A percentile compares a stretch with the other conserved stretches of the same genome.
Conservation (phyloP, 2,888 invertebrate genomes). For the Hemicrepidius hirtus region DNA sequence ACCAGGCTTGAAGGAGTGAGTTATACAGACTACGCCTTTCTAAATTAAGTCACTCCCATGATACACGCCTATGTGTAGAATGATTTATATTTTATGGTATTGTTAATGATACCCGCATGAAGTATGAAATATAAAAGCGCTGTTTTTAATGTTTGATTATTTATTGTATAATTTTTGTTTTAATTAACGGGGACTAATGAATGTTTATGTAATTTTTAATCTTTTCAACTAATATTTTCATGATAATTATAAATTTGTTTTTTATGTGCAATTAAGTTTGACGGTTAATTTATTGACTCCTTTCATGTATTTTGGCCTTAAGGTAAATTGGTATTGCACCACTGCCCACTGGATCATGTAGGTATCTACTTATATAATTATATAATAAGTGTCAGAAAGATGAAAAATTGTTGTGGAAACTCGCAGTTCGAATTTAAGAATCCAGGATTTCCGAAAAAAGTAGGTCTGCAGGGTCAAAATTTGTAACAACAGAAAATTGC, state of each 20-base stretch:
- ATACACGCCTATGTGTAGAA: slow-evolving; percentile 34
- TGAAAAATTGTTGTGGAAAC: too few relatives aligned
- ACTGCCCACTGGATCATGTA: neutral
- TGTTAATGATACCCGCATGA: slow-evolving; percentile 42
- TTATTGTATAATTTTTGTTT: slow-evolving; percentile 12
- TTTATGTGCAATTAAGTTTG: neutral
- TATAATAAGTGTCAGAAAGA: too few relatives aligned
- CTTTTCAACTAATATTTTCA: neutral
- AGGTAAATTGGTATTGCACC: neutral
- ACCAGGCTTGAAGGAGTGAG: slow-evolving; percentile 24
- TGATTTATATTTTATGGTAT: slow-evolving; percentile 53
- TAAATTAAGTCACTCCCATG: slow-evolving; percentile 24
- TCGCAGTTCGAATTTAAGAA: too few relatives aligned
- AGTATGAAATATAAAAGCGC: slow-evolving; percentile 12
- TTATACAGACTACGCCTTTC: slow-evolving; percentile 14
- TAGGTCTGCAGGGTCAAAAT: too few relatives aligned
- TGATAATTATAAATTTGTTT: neutral
- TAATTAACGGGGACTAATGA: slow-evolving; percentile 6
- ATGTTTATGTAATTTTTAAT: slow-evolving; percentile 9
- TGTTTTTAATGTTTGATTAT: slow-evolving; percentile 16
- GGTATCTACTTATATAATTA: too few relatives aligned
- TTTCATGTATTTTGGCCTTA: neutral
- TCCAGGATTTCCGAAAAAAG: too few relatives aligned
- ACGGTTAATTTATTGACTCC: neutral
- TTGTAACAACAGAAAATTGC: too few relatives aligned